phyloP scores from a whole-genome alignment of 2,113 vertebrate genomes.

The Ibidorhyncha struthersii region DNA sequence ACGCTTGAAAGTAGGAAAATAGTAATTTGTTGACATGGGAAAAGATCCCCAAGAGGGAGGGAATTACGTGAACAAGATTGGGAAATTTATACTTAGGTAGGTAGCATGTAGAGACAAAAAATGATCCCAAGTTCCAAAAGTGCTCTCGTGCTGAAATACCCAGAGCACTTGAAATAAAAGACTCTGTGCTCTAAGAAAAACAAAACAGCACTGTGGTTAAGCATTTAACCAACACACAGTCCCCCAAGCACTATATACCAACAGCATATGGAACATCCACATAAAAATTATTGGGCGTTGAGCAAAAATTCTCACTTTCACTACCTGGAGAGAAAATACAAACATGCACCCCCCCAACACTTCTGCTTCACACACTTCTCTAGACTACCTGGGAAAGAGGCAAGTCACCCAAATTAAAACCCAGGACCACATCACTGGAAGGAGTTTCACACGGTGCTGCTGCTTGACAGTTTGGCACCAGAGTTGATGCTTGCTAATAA shows the following conservation, averaged over 20 bases:
- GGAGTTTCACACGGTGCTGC: neutral
- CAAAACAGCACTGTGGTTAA: rapidly evolving
- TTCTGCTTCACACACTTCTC: neutral
- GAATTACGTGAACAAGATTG: neutral
- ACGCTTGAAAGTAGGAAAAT: slow-evolving; percentile 13
- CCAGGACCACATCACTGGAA: neutral
- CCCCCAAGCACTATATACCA: rapidly evolving
- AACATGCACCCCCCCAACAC: too few species aligned
- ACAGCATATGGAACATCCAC: neutral
- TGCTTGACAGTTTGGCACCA: neutral
- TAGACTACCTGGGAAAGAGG: neutral
- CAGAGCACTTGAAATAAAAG: neutral
- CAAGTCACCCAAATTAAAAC: neutral
- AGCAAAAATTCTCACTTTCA: neutral
- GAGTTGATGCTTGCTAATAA: neutral
- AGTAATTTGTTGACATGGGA: neutral
- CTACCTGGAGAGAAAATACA: neutral
- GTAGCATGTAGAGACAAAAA: neutral
- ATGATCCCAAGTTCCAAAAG: neutral
- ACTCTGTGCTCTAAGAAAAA: neutral
- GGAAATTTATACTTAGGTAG: neutral
- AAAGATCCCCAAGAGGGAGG: slow-evolving; percentile 6
- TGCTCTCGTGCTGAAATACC: neutral
- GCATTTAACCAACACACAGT: rapidly evolving
- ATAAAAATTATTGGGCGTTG: rapidly evolving